Percentiles rank a stretch among this genome's conserved stretches.
Conservation (phyloP, 2,888 invertebrate species). For the Eupeodes luniger region DNA sequence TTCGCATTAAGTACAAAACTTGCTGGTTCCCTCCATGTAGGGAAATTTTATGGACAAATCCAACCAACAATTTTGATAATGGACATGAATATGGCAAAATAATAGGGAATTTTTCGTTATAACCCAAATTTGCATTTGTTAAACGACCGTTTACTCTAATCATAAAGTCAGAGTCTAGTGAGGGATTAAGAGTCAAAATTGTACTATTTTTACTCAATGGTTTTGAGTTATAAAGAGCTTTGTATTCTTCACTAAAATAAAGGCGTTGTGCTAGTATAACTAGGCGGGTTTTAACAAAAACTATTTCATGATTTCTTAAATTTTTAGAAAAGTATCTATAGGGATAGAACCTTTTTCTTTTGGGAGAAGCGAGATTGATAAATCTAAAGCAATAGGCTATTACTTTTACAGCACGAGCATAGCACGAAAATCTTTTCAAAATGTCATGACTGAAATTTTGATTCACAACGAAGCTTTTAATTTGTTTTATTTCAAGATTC, state of each 20-base stretch:
- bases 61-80: slow-evolving; percentile 2
- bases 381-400: slow-evolving; percentile 24
- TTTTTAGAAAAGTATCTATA: neutral
- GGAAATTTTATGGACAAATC: slow-evolving; percentile 15
- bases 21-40: slow-evolving; percentile 15
- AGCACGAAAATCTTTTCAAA: neutral
- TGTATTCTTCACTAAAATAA: slow-evolving; percentile 24
- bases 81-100: neutral
- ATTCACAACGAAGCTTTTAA: neutral
- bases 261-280: neutral
- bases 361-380: neutral
- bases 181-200: slow-evolving; percentile 1
- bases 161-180: neutral
- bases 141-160: slow-evolving; percentile 23
- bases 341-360: neutral
- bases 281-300: neutral
- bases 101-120: slow-evolving; percentile 16
- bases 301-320: neutral
- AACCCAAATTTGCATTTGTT: neutral
- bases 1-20: slow-evolving; percentile 38
- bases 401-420: neutral
- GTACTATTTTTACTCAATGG: neutral
- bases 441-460: neutral
- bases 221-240: neutral
- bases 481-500: slow-evolving; percentile 5